A percentile compares a stretch with the other conserved stretches of the same genome.
These are phyloP conservation scores for Doryteuthis pealeii DNA, from an alignment of 1,140 invertebrate species.

Conservation along the genomic window DNA sequence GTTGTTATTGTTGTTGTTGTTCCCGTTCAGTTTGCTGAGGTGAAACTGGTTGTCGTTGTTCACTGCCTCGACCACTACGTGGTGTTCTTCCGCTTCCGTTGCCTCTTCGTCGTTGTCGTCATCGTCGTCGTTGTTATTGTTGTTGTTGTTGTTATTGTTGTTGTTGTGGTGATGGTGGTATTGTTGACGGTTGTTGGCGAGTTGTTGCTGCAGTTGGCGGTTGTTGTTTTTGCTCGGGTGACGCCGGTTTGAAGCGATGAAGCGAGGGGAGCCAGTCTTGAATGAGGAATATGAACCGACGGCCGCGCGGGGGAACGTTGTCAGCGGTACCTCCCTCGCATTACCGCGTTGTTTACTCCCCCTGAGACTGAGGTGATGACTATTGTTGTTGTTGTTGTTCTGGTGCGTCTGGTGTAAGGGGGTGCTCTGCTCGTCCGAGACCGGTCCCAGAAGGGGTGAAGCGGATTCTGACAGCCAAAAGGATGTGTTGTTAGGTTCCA, in stretches of 20 bases:
- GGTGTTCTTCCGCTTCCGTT: background rate
- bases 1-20: background rate
- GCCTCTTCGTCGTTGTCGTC: too few relatives aligned
- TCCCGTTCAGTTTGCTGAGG: too few relatives aligned
- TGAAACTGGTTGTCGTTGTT: too few relatives aligned
- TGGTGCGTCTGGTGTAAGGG: background rate
- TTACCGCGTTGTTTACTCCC: background rate
- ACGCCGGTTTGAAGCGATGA: background rate
- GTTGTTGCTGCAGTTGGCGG: too few relatives aligned
- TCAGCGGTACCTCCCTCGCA: background rate
- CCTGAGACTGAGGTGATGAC: too few relatives aligned
- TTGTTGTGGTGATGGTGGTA: too few relatives aligned
- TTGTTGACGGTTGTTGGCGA: too few relatives aligned
- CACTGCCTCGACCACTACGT: background rate
- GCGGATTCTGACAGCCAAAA: slow-evolving; percentile 5
- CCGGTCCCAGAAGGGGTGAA: background rate
- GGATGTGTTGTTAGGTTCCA: background rate
- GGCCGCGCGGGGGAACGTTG: background rate
- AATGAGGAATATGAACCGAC: background rate
- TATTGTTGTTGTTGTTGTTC: background rate
- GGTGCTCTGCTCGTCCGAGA: background rate
- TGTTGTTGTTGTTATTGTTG: too few relatives aligned
- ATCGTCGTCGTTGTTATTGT: too few relatives aligned
- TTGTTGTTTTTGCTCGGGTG: background rate
- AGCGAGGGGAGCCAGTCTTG: background rate